A percentile compares a stretch with the other conserved stretches of the same genome.
Conservation (phyloP, 2,113 vertebrate species). For the Gopherus flavomarginatus region DNA sequence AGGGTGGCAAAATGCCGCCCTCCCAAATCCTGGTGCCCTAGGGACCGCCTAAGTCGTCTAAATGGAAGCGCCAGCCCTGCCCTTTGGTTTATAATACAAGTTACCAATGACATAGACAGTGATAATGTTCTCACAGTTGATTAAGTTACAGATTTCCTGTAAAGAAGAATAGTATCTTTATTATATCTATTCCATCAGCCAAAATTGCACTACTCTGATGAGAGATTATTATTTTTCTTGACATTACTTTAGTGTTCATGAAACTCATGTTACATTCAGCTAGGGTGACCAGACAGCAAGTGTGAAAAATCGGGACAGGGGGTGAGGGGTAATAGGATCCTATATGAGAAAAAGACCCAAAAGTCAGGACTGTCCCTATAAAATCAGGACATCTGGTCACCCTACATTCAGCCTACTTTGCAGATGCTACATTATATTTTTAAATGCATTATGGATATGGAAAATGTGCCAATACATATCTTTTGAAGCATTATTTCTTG, state of each 20-base stretch:
- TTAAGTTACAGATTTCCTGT: background rate
- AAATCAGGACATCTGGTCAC: too few species aligned
- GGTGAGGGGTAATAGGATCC: too few species aligned
- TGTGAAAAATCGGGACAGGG: too few species aligned
- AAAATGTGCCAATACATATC: background rate
- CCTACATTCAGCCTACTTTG: background rate
- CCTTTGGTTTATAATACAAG: background rate
- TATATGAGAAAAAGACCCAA: too few species aligned
- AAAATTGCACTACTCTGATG: background rate
- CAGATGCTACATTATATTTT: background rate
- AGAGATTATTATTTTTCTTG: background rate
- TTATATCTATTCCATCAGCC: background rate
- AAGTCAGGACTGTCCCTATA: too few species aligned
- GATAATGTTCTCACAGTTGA: background rate
- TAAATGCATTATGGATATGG: background rate
- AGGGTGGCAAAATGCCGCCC: too few species aligned
- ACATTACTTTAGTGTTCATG: background rate
- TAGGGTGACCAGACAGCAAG: too few species aligned
- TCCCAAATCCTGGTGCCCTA: too few species aligned
- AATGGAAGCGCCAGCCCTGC: too few species aligned
- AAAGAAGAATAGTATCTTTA: background rate
- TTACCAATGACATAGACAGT: background rate
- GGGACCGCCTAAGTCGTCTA: too few species aligned
- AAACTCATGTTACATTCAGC: background rate
- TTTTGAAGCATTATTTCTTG: background rate